A percentile compares a stretch with the other conserved stretches of the same genome.
Evolutionary conservation across 2,888 invertebrate species (phyloP).

Genomic region (Invenusta paracnida): DNA sequence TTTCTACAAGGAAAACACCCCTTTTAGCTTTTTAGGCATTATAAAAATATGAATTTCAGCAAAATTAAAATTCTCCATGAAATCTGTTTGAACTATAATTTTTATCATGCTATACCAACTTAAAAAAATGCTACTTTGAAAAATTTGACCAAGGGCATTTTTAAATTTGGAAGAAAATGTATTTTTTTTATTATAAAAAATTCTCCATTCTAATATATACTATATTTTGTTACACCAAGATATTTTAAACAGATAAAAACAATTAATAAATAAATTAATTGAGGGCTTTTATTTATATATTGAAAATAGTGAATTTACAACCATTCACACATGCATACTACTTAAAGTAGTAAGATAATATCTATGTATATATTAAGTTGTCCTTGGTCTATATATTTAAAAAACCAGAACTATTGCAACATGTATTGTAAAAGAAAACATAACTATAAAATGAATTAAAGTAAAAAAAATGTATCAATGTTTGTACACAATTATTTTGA

Average conservation of each 20-base stretch:
- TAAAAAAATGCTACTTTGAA: not conserved
- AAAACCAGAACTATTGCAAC: no score
- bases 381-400: no score
- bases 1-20: not conserved
- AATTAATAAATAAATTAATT: not conserved
- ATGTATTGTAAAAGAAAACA: no score
- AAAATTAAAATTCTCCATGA: not conserved
- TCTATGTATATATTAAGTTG: no score
- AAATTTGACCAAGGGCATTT: not conserved
- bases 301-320: not conserved
- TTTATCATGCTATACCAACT: not conserved
- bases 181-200: not conserved
- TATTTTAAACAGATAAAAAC: not conserved
- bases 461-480: no score
- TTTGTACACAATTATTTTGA: not conserved
- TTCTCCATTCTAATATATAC: not conserved
- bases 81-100: not conserved
- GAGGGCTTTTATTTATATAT: slow-evolving; percentile 4
- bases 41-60: not conserved
- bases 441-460: no score
- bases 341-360: not conserved
- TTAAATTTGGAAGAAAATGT: not conserved
- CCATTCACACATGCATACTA: not conserved
- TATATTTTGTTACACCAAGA: not conserved
- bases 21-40: not conserved